Conservation (phyloP, 1,140 invertebrate genomes). For the Drosophila busckii region DNA sequence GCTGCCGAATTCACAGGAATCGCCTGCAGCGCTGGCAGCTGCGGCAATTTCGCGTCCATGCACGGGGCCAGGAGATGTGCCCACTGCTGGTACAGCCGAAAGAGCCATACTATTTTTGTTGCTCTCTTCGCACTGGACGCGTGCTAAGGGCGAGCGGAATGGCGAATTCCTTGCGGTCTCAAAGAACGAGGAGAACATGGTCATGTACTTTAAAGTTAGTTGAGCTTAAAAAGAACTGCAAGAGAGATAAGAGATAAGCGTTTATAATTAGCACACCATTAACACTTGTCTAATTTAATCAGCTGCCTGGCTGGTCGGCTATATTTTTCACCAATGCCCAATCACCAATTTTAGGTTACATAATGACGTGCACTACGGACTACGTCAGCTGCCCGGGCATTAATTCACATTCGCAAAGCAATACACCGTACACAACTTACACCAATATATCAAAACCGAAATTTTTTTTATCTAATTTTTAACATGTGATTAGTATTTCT, state of each 20-base stretch:
- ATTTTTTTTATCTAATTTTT: background rate
- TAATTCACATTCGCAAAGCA: background rate
- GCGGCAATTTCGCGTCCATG: conserved; percentile 82
- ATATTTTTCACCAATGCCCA: conserved; percentile 7
- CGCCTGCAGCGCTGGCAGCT: conserved; percentile 80
- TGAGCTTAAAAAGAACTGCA: conserved; percentile 21
- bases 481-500: conserved; percentile 35
- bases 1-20: conserved; percentile 96
- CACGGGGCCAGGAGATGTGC: conserved; percentile 78
- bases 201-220: conserved; percentile 2
- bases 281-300: conserved; percentile 54
- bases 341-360: conserved; percentile 57
- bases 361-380: conserved; percentile 43
- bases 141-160: conserved; percentile 84
- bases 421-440: background rate
- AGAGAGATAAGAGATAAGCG: conserved; percentile 4
- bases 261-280: conserved; percentile 31
- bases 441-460: background rate
- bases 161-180: conserved; percentile 87
- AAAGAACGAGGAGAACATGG: conserved; percentile 86
- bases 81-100: background rate
- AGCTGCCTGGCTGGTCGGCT: conserved; percentile 40
- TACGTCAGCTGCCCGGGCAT: background rate
- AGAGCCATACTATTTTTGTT: background rate
- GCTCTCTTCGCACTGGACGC: conserved; percentile 82